phyloP scores from a whole-genome alignment of 2,797 vertebrate species.

The Hydrocynus forskahlii region DNA sequence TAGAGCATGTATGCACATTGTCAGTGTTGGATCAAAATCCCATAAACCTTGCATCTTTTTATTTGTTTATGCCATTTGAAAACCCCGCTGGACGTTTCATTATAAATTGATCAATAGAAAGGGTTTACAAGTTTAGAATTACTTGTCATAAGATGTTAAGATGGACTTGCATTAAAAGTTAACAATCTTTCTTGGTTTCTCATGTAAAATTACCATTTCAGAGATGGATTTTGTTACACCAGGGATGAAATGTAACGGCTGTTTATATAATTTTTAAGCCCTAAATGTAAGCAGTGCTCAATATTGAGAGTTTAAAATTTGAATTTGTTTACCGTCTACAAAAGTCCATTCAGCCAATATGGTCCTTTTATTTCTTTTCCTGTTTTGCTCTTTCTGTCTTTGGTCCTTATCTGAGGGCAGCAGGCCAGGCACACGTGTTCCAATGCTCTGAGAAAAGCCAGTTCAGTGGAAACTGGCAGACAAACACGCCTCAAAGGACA shows the following conservation, averaged over 20 bases:
- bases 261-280: no score
- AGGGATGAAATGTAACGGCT: no score
- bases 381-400: slow-evolving; percentile 13
- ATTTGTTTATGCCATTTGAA: background rate
- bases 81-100: no score
- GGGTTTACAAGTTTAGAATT: no score
- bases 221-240: no score
- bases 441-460: slow-evolving; percentile 48
- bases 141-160: no score
- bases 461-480: slow-evolving; percentile 52
- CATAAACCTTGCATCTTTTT: background rate
- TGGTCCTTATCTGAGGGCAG: slow-evolving; percentile 54
- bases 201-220: no score
- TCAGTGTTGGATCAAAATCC: background rate
- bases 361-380: slow-evolving; percentile 19
- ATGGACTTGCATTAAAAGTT: no score
- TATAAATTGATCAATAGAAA: no score
- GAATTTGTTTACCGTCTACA: slow-evolving; percentile 9
- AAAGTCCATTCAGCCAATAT: background rate
- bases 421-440: slow-evolving; percentile 55
- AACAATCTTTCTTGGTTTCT: no score
- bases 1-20: background rate
- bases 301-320: slow-evolving; percentile 5
- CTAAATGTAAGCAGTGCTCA: no score
- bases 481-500: slow-evolving; percentile 55